Percentiles rank a stretch among this genome's conserved stretches.
These are phyloP conservation scores for Lateolabrax maculatus DNA, from an alignment of 2,797 vertebrate species.

Conservation along the genomic window DNA sequence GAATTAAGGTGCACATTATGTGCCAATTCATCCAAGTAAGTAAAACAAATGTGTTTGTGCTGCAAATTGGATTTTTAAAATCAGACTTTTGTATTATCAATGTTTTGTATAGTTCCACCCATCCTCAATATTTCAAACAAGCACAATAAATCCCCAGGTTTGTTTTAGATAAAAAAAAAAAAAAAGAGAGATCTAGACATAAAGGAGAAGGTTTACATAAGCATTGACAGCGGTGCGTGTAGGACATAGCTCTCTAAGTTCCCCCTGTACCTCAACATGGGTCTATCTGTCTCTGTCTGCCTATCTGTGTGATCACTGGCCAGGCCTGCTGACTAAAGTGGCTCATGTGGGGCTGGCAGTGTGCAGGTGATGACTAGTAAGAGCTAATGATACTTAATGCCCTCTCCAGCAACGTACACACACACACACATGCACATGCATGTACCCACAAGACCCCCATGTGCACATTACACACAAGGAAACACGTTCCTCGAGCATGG, in stretches of 20 bases:
- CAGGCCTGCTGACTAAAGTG: constrained; percentile 70
- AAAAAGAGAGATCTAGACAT: constrained; percentile 1
- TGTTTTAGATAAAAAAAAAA: background rate
- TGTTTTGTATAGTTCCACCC: background rate
- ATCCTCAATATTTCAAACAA: background rate
- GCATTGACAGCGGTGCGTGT: constrained; percentile 48
- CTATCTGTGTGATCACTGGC: constrained; percentile 72
- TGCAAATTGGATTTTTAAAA: background rate
- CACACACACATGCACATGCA: constrained; percentile 5
- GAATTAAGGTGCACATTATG: background rate
- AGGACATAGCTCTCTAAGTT: constrained; percentile 40
- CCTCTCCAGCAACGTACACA: constrained; percentile 45
- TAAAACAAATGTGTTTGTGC: background rate
- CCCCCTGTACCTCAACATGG: constrained; percentile 37
- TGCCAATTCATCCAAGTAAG: background rate
- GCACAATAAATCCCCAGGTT: background rate
- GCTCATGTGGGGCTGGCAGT: constrained; percentile 68
- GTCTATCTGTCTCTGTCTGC: constrained; percentile 63
- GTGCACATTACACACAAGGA: constrained; percentile 40
- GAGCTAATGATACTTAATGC: constrained; percentile 78
- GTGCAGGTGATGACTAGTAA: constrained; percentile 79
- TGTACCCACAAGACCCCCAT: constrained; percentile 29
- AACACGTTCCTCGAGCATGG: constrained; percentile 36
- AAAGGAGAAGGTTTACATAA: constrained; percentile 26
- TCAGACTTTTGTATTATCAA: background rate